Evolutionary conservation across 1,140 invertebrate species (phyloP).

Genomic region (Bombus pascuorum): DNA sequence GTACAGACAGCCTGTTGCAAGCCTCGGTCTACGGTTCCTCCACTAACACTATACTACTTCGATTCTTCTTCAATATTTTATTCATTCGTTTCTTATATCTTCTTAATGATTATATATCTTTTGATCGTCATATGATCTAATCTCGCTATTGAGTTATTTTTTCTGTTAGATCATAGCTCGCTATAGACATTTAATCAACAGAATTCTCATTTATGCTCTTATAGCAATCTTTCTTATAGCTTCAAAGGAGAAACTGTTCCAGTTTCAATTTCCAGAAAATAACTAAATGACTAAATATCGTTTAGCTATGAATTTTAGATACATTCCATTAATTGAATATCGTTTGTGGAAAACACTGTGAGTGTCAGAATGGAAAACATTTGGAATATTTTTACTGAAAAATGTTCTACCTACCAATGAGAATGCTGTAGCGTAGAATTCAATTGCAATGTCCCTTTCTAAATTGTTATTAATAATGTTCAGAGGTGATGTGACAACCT

Average conservation of each 20-base stretch:
- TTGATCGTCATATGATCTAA: too few relatives aligned
- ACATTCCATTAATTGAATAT: background rate
- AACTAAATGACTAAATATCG: background rate
- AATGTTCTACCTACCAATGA: too few relatives aligned
- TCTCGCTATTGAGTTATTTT: background rate
- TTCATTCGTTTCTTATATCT: background rate
- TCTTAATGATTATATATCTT: too few relatives aligned
- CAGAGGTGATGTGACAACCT: too few relatives aligned
- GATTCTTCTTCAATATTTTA: background rate
- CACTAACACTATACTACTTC: background rate
- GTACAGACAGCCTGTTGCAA: slow-evolving; percentile 72
- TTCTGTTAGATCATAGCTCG: background rate
- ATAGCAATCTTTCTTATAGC: background rate
- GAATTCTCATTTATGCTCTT: background rate
- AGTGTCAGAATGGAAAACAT: too few relatives aligned
- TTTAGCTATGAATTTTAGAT: background rate
- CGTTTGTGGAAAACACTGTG: too few relatives aligned
- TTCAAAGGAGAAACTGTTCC: background rate
- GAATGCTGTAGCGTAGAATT: too few relatives aligned
- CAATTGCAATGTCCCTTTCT: too few relatives aligned
- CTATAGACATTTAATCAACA: background rate
- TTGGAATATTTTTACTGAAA: too few relatives aligned
- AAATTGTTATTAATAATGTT: too few relatives aligned
- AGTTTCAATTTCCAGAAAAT: background rate
- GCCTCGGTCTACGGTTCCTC: slow-evolving; percentile 70